phyloP scores from a whole-genome alignment of 2,797 vertebrate genomes.

The Sciurus vulgaris region DNA sequence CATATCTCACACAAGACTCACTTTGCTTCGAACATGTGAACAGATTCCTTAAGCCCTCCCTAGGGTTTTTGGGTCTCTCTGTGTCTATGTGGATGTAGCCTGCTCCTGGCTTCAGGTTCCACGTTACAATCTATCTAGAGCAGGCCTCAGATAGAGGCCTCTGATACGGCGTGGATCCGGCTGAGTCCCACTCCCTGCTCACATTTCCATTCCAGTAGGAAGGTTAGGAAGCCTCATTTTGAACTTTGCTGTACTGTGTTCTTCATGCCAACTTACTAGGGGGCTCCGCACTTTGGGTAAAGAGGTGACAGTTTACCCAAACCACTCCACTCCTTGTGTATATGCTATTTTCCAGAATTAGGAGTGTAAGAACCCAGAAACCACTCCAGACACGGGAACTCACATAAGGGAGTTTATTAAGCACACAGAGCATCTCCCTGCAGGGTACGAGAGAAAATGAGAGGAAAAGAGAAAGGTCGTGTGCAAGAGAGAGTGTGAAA shows the following conservation, averaged over 20 bases:
- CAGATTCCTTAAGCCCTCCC: not conserved
- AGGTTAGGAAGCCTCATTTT: not conserved
- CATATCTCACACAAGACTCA: slow-evolving; percentile 73
- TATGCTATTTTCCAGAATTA: not conserved
- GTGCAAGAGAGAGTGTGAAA: too few species aligned
- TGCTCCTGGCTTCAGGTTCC: not conserved
- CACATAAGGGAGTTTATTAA: too few species aligned
- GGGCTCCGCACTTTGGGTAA: not conserved
- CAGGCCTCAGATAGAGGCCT: not conserved
- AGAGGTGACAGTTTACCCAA: not conserved
- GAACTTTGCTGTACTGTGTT: not conserved
- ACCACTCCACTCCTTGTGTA: not conserved
- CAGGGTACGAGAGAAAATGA: too few species aligned
- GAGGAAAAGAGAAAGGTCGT: too few species aligned
- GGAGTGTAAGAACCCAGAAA: not conserved
- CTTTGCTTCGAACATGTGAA: not conserved
- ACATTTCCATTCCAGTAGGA: not conserved
- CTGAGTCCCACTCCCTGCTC: not conserved
- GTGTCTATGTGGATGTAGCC: not conserved
- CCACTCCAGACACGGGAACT: too few species aligned
- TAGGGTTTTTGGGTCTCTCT: not conserved
- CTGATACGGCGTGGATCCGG: not conserved
- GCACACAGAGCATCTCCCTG: too few species aligned
- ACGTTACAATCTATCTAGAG: not conserved
- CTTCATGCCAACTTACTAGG: not conserved